phyloP scores from a whole-genome alignment of 2,113 vertebrate genomes.

The Anoplopoma fimbria region DNA sequence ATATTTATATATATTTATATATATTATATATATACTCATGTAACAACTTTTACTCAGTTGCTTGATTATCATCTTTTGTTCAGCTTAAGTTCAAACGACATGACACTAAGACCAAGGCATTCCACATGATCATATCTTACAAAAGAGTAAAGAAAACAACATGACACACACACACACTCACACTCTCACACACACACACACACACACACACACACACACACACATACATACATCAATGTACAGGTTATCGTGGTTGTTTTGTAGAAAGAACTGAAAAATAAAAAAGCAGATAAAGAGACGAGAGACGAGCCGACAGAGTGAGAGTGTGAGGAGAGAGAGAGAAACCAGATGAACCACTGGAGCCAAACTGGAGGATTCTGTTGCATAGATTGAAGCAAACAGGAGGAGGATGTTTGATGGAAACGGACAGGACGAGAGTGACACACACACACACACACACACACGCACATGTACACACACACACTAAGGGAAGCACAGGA shows the following conservation, averaged over 20 bases:
- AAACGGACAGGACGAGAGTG: slow-evolving; percentile 57
- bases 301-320: slow-evolving; percentile 69
- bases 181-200: slow-evolving; percentile 56
- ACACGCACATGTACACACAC: slow-evolving; percentile 6
- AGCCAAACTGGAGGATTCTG: slow-evolving; percentile 77
- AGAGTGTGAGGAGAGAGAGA: slow-evolving; percentile 43
- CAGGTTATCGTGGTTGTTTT: slow-evolving; percentile 67
- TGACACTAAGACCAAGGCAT: slow-evolving; percentile 87
- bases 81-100: slow-evolving; percentile 84
- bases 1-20: slow-evolving; percentile 83
- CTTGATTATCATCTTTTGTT: slow-evolving; percentile 86
- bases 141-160: slow-evolving; percentile 83
- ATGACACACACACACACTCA: slow-evolving; percentile 43
- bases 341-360: slow-evolving; percentile 50
- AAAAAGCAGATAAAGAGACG: slow-evolving; percentile 63
- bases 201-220: slow-evolving; percentile 34
- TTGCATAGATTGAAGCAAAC: slow-evolving; percentile 88
- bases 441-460: slow-evolving; percentile 5
- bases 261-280: slow-evolving; percentile 70
- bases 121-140: slow-evolving; percentile 87
- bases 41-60: slow-evolving; percentile 84
- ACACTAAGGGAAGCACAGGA: slow-evolving; percentile 59
- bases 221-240: slow-evolving; percentile 61
- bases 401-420: slow-evolving; percentile 70
- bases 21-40: slow-evolving; percentile 79